A percentile compares a stretch with the other conserved stretches of the same genome.
Evolutionary conservation across 2,797 vertebrate species (phyloP).

Genomic region (Danio jaintianensis): DNA sequence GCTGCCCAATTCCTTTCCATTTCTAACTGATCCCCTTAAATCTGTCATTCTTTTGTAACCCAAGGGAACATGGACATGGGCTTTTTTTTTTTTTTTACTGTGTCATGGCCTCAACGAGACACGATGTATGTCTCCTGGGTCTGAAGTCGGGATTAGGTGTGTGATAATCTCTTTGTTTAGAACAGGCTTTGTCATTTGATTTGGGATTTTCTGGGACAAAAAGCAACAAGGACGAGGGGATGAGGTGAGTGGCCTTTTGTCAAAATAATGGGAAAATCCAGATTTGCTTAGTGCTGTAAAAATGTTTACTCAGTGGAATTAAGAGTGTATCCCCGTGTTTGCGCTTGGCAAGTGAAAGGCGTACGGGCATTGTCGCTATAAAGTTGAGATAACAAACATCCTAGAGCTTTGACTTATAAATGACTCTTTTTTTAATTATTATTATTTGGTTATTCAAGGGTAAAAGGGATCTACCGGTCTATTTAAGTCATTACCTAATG

Average conservation of each 20-base stretch:
- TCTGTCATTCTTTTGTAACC: constrained; percentile 28
- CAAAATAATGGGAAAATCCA: constrained; percentile 60
- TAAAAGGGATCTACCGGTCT: background rate
- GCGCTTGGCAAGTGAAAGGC: constrained; percentile 30
- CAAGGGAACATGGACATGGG: constrained; percentile 46
- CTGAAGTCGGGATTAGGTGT: constrained; percentile 60
- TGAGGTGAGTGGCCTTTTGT: constrained; percentile 60
- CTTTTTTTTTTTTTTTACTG: constrained; percentile 40
- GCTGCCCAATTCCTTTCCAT: background rate
- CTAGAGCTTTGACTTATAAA: background rate
- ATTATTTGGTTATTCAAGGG: no score
- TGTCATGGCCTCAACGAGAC: constrained; percentile 17
- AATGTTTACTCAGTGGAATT: constrained; percentile 53
- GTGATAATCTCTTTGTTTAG: constrained; percentile 66
- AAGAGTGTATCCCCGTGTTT: constrained; percentile 45
- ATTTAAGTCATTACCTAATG: background rate
- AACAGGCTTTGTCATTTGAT: constrained; percentile 64
- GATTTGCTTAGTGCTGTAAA: constrained; percentile 58
- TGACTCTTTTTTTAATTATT: background rate
- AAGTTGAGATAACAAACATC: background rate
- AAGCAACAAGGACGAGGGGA: constrained; percentile 51
- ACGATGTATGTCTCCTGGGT: constrained; percentile 35
- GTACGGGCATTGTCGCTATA: constrained; percentile 3
- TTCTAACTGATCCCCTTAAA: constrained; percentile 31
- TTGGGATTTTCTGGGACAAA: constrained; percentile 60